A percentile compares a stretch with the other conserved stretches of the same genome.
Evolutionary conservation across 2,888 invertebrate genomes (phyloP).

Genomic region (Phyto melanocephala): DNA sequence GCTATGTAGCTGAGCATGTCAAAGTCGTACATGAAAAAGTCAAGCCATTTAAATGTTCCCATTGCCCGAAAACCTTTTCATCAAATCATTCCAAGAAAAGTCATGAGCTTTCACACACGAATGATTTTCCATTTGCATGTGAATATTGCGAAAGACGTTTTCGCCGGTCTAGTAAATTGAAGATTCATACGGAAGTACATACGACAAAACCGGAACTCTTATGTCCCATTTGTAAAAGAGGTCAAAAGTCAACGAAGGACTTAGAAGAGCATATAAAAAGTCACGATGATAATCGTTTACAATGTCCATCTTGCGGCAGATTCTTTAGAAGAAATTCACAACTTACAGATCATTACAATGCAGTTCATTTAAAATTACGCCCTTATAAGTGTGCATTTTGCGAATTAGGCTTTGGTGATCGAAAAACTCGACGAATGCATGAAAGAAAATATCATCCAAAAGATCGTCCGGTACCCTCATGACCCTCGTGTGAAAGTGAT

Average conservation of each 20-base stretch:
- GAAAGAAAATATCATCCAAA: slow-evolving; percentile 42
- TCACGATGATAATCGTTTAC: slow-evolving; percentile 52
- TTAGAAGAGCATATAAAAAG: slow-evolving; percentile 47
- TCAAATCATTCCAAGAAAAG: slow-evolving; percentile 34
- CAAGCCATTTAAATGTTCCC: slow-evolving; percentile 60
- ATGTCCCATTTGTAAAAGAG: slow-evolving; percentile 59
- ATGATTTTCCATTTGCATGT: slow-evolving; percentile 49
- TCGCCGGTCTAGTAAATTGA: slow-evolving; percentile 47
- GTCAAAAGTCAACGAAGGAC: slow-evolving; percentile 32
- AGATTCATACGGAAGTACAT: slow-evolving; percentile 57
- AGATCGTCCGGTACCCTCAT: slow-evolving; percentile 11
- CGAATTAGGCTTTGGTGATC: slow-evolving; percentile 51
- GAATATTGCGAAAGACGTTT: slow-evolving; percentile 50
- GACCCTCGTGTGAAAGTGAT: neutral
- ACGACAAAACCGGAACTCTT: slow-evolving; percentile 50
- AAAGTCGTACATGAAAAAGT: slow-evolving; percentile 55
- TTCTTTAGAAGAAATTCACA: slow-evolving; percentile 51
- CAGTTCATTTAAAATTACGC: slow-evolving; percentile 52
- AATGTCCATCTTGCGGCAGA: slow-evolving; percentile 55
- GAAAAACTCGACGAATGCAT: slow-evolving; percentile 48
- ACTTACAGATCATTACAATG: slow-evolving; percentile 56
- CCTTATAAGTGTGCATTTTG: slow-evolving; percentile 56
- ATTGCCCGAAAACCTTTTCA: slow-evolving; percentile 53
- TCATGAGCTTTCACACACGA: slow-evolving; percentile 59
- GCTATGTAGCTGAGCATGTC: slow-evolving; percentile 53